Conservation (phyloP, 2,113 vertebrate species). For the Anseranas semipalmata region DNA sequence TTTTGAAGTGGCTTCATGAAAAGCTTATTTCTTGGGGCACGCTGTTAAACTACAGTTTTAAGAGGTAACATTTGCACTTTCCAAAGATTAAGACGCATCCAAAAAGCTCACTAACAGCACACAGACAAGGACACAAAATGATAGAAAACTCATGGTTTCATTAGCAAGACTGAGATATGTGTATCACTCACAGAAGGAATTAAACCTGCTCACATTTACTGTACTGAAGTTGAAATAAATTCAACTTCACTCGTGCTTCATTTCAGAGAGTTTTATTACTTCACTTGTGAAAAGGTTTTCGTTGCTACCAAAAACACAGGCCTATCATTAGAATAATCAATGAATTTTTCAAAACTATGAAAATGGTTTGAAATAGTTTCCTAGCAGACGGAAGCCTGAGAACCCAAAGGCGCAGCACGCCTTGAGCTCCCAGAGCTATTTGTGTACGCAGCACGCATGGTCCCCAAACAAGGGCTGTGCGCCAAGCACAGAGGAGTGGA, state of each 20-base stretch:
- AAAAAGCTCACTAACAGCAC: background rate
- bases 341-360: background rate
- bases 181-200: background rate
- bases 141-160: background rate
- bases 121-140: background rate
- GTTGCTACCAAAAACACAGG: background rate
- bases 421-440: background rate
- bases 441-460: background rate
- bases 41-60: background rate
- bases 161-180: fast-evolving
- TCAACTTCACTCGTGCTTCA: background rate
- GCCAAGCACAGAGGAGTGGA: too few relatives aligned
- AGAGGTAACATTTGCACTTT: background rate
- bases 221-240: background rate
- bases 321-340: background rate
- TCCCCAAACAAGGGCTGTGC: background rate
- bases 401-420: background rate
- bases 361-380: background rate
- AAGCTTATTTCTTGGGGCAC: background rate
- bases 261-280: background rate
- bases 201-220: background rate
- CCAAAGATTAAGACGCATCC: background rate
- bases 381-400: background rate
- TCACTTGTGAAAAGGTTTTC: background rate
- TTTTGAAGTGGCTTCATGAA: background rate